Evolutionary conservation across 2,797 vertebrate species (phyloP).

Genomic region (Myoxocephalus aenaeus): DNA sequence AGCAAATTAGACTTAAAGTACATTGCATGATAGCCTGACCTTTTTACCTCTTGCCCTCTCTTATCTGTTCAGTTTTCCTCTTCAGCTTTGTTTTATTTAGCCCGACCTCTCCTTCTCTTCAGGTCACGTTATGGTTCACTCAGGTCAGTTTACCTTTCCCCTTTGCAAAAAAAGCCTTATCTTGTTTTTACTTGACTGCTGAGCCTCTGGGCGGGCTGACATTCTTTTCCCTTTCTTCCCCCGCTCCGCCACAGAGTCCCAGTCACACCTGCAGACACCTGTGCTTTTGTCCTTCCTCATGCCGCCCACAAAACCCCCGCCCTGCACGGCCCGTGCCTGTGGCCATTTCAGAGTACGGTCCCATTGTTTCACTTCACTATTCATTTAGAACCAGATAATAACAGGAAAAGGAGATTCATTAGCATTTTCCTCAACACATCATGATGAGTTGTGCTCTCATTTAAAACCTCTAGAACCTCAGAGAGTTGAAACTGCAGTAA

Average conservation of each 20-base stretch:
- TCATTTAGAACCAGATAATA: conserved; percentile 68
- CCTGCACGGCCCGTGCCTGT: conserved; percentile 56
- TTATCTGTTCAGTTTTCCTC: conserved; percentile 66
- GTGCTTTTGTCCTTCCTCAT: conserved; percentile 81
- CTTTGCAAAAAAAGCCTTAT: conserved; percentile 64
- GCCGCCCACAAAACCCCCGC: conserved; percentile 18
- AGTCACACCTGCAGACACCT: conserved; percentile 85
- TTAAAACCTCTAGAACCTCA: conserved; percentile 30
- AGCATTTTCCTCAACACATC: conserved; percentile 59
- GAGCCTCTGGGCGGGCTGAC: conserved; percentile 62
- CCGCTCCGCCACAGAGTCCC: conserved; percentile 57
- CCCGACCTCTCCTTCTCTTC: conserved; percentile 70
- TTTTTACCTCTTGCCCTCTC: conserved; percentile 70
- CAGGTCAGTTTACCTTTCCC: conserved; percentile 59
- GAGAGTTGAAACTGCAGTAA: conserved; percentile 31
- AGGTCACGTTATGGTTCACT: conserved; percentile 74
- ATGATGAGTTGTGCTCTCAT: conserved; percentile 28
- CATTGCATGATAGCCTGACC: conserved; percentile 61
- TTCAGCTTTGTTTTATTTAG: conserved; percentile 53
- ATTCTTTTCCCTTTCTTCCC: conserved; percentile 56
- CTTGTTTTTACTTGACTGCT: conserved; percentile 70
- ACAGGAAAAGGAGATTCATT: conserved; percentile 64
- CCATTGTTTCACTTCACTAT: conserved; percentile 65
- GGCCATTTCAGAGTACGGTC: conserved; percentile 63
- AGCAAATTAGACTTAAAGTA: conserved; percentile 19